Evolutionary conservation across 2,888 invertebrate species (phyloP).

Genomic region (Lomographa bimaculata): DNA sequence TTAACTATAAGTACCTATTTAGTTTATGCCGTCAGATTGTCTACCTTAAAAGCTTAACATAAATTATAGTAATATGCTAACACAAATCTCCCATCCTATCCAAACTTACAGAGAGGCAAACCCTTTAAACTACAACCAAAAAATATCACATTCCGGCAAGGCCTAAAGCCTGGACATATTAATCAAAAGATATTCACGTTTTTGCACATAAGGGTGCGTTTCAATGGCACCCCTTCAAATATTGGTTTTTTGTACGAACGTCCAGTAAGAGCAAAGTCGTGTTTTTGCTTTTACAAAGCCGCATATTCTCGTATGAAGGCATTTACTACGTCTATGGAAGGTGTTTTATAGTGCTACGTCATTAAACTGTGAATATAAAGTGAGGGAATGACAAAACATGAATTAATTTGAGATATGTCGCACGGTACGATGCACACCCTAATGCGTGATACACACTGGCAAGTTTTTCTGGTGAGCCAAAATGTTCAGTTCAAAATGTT

Average conservation of each 20-base stretch:
- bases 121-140: slow-evolving; percentile 13
- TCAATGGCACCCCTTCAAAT: slow-evolving; percentile 79
- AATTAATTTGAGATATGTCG: slow-evolving; percentile 82
- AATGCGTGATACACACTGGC: slow-evolving; percentile 47
- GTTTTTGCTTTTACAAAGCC: slow-evolving; percentile 73
- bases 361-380: slow-evolving; percentile 79
- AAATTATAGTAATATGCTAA: slow-evolving; percentile 8
- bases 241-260: slow-evolving; percentile 77
- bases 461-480: slow-evolving; percentile 18
- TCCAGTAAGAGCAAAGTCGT: slow-evolving; percentile 81
- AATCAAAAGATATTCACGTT: slow-evolving; percentile 76
- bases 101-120: slow-evolving; percentile 13
- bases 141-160: slow-evolving; percentile 23
- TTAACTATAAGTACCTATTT: too few species aligned
- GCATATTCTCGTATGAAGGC: slow-evolving; percentile 63
- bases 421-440: slow-evolving; percentile 72
- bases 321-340: slow-evolving; percentile 49
- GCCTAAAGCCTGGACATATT: slow-evolving; percentile 53
- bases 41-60: neutral
- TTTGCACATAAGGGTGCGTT: slow-evolving; percentile 73
- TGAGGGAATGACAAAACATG: slow-evolving; percentile 82
- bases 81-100: slow-evolving; percentile 8
- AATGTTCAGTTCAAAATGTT: too few species aligned
- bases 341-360: slow-evolving; percentile 75
- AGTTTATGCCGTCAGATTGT: too few species aligned